Percentiles rank a stretch among this genome's conserved stretches.
phyloP scores from a whole-genome alignment of 2,888 invertebrate genomes.

The Sphecodes monilicornis region DNA sequence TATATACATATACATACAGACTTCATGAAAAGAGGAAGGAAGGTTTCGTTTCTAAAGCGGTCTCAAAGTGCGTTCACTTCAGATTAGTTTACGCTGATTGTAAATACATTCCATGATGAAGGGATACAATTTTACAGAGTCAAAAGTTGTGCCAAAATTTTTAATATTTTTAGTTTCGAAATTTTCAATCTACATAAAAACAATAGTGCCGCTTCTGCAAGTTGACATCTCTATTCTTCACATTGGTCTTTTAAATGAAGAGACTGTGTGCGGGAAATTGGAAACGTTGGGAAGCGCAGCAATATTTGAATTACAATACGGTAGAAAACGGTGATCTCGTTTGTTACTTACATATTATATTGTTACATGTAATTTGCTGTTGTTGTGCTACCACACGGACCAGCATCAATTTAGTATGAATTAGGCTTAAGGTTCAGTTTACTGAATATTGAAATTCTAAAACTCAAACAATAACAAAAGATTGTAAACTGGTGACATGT shows the following conservation, averaged over 20 bases:
- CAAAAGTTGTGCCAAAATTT: neutral
- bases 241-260: neutral
- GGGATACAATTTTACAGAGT: neutral
- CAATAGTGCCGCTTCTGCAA: neutral
- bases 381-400: neutral
- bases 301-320: neutral
- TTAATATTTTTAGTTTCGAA: neutral
- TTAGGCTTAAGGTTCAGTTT: neutral
- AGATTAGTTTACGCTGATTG: neutral
- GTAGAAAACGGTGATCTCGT: neutral
- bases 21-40: slow-evolving; percentile 12
- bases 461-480: neutral
- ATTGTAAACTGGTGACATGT: no score
- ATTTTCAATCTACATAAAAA: neutral
- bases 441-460: neutral
- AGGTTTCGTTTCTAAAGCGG: neutral
- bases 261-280: neutral
- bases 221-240: neutral
- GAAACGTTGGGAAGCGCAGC: neutral
- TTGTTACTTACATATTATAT: neutral
- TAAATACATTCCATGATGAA: neutral
- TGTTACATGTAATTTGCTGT: neutral
- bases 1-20: no score
- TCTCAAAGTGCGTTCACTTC: neutral
- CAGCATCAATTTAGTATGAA: neutral